Evolutionary conservation across 2,113 vertebrate species (phyloP).

Genomic region (Tricholaema leucomelas): DNA sequence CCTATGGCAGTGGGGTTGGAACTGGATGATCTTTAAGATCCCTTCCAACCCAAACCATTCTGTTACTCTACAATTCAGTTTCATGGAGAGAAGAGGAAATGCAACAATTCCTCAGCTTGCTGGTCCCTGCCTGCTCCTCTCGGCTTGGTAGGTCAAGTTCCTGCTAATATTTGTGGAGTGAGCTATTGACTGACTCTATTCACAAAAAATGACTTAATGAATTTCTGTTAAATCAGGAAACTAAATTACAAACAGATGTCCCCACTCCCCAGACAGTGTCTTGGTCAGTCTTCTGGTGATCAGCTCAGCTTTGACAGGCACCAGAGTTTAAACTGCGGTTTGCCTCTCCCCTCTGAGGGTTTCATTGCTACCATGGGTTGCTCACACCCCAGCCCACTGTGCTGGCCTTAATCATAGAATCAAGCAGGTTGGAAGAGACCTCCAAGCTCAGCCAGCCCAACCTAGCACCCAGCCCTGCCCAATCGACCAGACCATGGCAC

Average conservation of each 20-base stretch:
- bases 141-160: background rate
- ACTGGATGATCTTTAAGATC: too few relatives aligned
- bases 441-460: too few relatives aligned
- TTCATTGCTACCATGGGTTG: background rate
- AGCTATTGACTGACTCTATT: background rate
- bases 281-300: background rate
- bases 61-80: background rate
- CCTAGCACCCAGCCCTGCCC: too few relatives aligned
- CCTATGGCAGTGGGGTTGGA: too few relatives aligned
- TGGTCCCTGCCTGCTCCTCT: background rate
- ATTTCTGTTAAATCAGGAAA: background rate
- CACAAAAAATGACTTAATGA: background rate
- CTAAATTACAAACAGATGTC: background rate
- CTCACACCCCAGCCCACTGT: background rate
- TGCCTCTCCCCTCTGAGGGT: background rate
- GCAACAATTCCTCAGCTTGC: background rate
- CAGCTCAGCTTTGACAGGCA: background rate
- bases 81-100: background rate
- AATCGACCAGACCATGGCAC: too few relatives aligned
- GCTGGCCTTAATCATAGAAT: background rate
- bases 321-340: background rate
- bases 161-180: background rate
- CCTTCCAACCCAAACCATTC: too few relatives aligned
- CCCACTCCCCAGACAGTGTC: background rate
- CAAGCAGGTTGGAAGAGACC: too few relatives aligned